These are phyloP conservation scores for Tetragnatha versicolor DNA, from an alignment of 1,140 invertebrate species.

Conservation along the genomic window DNA sequence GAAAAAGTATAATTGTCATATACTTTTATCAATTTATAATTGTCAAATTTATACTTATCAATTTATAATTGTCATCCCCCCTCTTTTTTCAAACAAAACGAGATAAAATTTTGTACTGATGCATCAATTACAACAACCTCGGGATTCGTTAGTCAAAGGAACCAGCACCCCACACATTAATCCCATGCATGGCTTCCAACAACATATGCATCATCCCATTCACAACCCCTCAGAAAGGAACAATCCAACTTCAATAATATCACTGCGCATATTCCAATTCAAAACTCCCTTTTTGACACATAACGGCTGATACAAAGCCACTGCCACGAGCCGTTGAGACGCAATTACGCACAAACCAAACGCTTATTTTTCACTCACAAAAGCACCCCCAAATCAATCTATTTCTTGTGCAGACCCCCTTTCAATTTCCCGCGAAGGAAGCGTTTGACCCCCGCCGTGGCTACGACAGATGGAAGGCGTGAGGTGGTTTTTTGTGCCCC, in stretches of 20 bases:
- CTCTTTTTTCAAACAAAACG: no score
- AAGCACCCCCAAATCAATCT: slow-evolving; percentile 2
- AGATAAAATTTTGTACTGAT: no score
- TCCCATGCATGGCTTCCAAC: no score
- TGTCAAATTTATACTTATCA: no score
- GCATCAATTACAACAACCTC: no score
- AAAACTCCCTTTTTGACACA: not conserved
- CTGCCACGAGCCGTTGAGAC: slow-evolving; percentile 16
- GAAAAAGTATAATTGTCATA: no score
- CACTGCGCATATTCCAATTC: not conserved
- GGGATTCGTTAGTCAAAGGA: no score
- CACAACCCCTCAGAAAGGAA: no score
- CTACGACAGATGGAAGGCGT: slow-evolving; percentile 27
- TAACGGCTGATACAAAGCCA: slow-evolving; percentile 21
- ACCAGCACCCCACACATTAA: no score
- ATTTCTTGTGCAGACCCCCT: not conserved
- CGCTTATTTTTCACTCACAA: slow-evolving; percentile 41
- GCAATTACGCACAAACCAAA: not conserved
- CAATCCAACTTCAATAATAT: not conserved
- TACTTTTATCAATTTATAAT: no score
- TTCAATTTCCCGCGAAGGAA: slow-evolving; percentile 23
- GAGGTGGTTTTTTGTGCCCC: slow-evolving; percentile 14
- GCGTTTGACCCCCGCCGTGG: slow-evolving; percentile 12
- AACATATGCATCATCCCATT: no score
- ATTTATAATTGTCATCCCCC: no score